phyloP scores from a whole-genome alignment of 2,797 vertebrate genomes.

The Pogoniulus pusillus region DNA sequence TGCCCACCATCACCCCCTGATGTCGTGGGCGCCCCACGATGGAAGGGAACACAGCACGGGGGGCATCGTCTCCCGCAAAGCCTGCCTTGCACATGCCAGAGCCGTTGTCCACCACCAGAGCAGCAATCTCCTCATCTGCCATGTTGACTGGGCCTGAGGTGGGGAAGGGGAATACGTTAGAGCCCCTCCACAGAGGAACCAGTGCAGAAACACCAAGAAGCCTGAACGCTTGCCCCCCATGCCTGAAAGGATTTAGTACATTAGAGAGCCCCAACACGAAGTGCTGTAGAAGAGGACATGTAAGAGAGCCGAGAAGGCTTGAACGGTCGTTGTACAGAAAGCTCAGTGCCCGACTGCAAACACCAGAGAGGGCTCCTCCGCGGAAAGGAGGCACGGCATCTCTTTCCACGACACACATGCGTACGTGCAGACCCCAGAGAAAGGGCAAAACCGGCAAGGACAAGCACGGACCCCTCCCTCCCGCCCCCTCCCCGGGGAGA shows the following conservation, averaged over 20 bases:
- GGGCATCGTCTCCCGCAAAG: slow-evolving; percentile 79
- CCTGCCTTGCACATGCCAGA: slow-evolving; percentile 82
- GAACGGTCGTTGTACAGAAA: accelerated
- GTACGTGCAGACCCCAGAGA: too few species aligned
- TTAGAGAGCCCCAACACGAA: background rate
- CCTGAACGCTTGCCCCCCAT: accelerated
- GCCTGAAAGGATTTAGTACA: accelerated
- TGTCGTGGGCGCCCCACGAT: slow-evolving; percentile 79
- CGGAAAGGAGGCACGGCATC: background rate
- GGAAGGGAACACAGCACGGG: slow-evolving; percentile 79
- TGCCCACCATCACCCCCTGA: slow-evolving; percentile 80
- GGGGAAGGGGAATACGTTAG: accelerated
- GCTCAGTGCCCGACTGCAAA: accelerated
- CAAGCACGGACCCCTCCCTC: too few species aligned
- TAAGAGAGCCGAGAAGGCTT: accelerated
- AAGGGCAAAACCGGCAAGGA: too few species aligned
- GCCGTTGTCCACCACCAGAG: slow-evolving; percentile 80
- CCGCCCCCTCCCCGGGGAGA: too few species aligned
- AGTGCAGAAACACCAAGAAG: background rate
- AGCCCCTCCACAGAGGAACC: background rate
- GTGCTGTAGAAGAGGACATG: accelerated
- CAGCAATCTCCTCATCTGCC: slow-evolving; percentile 77
- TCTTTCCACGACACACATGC: too few species aligned
- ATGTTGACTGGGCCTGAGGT: slow-evolving; percentile 8
- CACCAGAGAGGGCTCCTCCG: background rate